Percentiles rank a stretch among this genome's conserved stretches.
Evolutionary conservation across 2,113 vertebrate genomes (phyloP).

Genomic region (Psammodynastes pulverulentus): DNA sequence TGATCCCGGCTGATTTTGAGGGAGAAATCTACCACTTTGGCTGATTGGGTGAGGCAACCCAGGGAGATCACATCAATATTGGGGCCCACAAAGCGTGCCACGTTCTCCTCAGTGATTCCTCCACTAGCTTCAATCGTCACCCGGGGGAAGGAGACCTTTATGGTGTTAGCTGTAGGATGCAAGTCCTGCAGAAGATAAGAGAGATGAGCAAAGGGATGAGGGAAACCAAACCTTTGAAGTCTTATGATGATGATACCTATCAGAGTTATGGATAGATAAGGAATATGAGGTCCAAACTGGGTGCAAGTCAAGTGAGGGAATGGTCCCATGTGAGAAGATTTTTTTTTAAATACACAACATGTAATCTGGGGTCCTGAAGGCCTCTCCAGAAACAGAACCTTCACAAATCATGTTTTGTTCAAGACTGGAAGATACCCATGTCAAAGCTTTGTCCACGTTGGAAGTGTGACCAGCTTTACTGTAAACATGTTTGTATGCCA

Average conservation of each 20-base stretch:
- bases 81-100: slow-evolving; percentile 70
- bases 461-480: neutral
- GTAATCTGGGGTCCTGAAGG: neutral
- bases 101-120: slow-evolving; percentile 68
- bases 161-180: slow-evolving; percentile 58
- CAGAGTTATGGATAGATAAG: neutral
- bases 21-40: slow-evolving; percentile 78
- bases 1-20: slow-evolving; percentile 70
- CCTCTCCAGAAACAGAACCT: neutral
- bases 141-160: slow-evolving; percentile 71
- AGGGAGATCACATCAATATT: slow-evolving; percentile 77
- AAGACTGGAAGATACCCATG: neutral
- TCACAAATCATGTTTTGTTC: neutral
- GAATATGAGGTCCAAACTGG: neutral
- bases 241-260: neutral
- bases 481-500: neutral
- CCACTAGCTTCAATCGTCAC: slow-evolving; percentile 79
- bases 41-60: slow-evolving; percentile 81
- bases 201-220: neutral
- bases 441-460: neutral
- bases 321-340: neutral
- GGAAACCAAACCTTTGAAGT: neutral
- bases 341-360: neutral
- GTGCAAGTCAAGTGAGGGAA: neutral
- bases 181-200: slow-evolving; percentile 62